Percentiles rank a stretch among this genome's conserved stretches.
Evolutionary conservation across 2,797 vertebrate genomes (phyloP).

Genomic region (Clarias laeviceps): DNA sequence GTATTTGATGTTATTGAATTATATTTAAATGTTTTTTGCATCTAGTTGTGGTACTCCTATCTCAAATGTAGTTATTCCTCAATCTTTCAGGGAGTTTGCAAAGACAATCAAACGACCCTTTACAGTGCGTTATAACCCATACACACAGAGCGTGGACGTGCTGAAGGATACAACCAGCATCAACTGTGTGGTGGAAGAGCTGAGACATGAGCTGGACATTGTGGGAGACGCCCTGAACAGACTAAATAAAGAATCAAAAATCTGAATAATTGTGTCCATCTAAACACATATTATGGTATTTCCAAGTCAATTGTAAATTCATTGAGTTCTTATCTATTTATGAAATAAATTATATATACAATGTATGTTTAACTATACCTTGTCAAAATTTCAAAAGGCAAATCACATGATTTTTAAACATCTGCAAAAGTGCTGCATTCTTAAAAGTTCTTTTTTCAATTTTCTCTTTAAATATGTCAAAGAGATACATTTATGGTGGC

Average conservation of each 20-base stretch:
- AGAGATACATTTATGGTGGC: neutral
- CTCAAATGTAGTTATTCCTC: neutral
- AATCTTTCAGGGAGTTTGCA: slow-evolving; percentile 87
- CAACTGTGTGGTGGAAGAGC: slow-evolving; percentile 86
- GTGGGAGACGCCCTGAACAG: slow-evolving; percentile 88
- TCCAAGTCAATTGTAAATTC: neutral
- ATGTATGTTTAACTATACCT: neutral
- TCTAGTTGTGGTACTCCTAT: neutral
- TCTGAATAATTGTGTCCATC: slow-evolving; percentile 67
- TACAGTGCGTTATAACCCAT: slow-evolving; percentile 92
- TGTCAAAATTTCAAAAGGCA: no score
- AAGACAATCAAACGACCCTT: slow-evolving; percentile 96
- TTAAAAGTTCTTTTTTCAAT: neutral
- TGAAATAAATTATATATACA: no score
- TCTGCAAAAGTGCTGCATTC: no score
- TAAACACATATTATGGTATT: neutral
- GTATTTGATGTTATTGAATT: neutral
- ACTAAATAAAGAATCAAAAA: slow-evolving; percentile 84
- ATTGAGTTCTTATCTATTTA: neutral
- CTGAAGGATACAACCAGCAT: slow-evolving; percentile 91
- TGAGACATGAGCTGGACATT: slow-evolving; percentile 90
- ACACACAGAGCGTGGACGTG: slow-evolving; percentile 91
- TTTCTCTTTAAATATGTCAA: neutral
- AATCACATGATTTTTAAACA: no score
- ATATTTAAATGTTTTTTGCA: neutral